Base-by-base conservation (phyloP, 1,140 invertebrate species). In the Mya arenaria region DNA sequence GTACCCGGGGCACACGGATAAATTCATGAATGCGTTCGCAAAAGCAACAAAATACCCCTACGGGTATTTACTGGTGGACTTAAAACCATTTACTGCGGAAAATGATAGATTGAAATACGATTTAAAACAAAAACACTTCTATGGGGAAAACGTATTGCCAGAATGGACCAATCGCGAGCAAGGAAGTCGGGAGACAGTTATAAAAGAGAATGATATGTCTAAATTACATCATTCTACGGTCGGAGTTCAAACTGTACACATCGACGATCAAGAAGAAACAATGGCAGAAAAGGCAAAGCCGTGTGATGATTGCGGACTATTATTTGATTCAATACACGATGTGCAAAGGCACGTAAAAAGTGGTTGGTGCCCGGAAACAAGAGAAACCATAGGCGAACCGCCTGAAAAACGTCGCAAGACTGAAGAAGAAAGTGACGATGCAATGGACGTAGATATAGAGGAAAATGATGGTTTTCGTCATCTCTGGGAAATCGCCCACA, bases 1-100 rank as follows among this genome's bases (percentile, higher is more conserved):
- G 72, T 74, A 60, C 56, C 72, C 34, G 10, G 72, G 52, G 25
- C 34, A 72, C 36, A 72, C 69, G 4, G 69, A 72, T n/a, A 69
- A 69, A 58, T 36, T 48, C 52, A 3, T 36, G 69, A 72, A 56
- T 23, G 39, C 66, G 66, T 69, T 69, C 25, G n/a, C 19, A 28
- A 69, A 69, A 69, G 66, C 32, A 25, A 69, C 66, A 39, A 69
- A 69, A 28, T 4, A 44, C 39, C 39, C 66, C 15, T 69, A 69
- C 39, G 32, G 10, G 48, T 44, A 69, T 34, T 10, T 69, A 28
- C 30, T 69, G 6, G 17, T 69, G 17, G 66, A 69, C 34, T 69
- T 41, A 44, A 69, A 41, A 48, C 37, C 37, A 15, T 39, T 41
- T 44, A 41, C 37, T 8, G 5, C 32, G 15, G 32, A 41, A 13